Evolutionary conservation across 2,113 vertebrate species (phyloP).

Genomic region (Mormoops blainvillei): DNA sequence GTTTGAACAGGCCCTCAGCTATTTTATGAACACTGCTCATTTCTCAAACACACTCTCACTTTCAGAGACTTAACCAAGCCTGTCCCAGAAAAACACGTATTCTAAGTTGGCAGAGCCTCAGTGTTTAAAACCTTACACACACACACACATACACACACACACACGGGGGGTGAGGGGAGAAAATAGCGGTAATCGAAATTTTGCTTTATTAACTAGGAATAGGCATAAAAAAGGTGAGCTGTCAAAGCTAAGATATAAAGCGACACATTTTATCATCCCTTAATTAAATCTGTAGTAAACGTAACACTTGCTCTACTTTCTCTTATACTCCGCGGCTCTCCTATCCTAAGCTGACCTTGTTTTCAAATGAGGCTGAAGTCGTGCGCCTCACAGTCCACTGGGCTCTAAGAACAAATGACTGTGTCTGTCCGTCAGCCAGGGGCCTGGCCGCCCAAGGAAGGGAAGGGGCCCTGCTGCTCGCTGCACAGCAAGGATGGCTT

Average conservation of each 20-base stretch:
- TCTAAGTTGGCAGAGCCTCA: not conserved
- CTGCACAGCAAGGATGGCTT: not conserved
- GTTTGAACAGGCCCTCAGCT: not conserved
- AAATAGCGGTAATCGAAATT: not conserved
- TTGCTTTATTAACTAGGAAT: not conserved
- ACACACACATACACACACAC: not conserved
- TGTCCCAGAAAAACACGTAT: not conserved
- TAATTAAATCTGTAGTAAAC: not conserved
- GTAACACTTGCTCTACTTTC: not conserved
- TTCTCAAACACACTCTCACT: not conserved
- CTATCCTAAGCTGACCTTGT: slow-evolving; percentile 11
- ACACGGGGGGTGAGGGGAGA: not conserved
- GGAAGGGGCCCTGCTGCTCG: not conserved
- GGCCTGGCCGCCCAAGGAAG: not conserved
- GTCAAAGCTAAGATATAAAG: not conserved
- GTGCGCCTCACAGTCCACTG: not conserved
- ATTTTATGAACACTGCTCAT: not conserved
- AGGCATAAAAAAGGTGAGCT: not conserved
- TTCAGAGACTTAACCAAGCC: not conserved
- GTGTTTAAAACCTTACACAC: not conserved
- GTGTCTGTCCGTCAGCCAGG: not conserved
- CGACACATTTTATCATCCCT: not conserved
- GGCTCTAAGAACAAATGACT: not conserved
- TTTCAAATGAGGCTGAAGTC: not conserved
- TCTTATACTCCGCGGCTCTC: not conserved